phyloP scores from a whole-genome alignment of 2,797 vertebrate species.

The Adrianichthys oophorus region DNA sequence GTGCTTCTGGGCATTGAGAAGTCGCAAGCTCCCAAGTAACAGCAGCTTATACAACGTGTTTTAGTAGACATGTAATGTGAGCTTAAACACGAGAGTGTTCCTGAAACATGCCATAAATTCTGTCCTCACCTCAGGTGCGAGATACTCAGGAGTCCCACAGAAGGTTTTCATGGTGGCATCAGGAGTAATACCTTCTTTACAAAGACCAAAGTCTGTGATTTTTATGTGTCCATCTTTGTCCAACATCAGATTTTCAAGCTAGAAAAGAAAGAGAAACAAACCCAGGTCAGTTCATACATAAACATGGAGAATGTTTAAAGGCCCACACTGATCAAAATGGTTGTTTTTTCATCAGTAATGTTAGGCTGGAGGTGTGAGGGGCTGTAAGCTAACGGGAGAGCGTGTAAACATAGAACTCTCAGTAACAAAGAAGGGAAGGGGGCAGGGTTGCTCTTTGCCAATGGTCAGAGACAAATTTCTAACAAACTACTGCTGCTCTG shows the following conservation, averaged over 20 bases:
- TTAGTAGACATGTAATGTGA: background rate
- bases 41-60: too few species aligned
- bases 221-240: slow-evolving; percentile 92
- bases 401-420: too few species aligned
- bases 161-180: slow-evolving; percentile 92
- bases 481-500: too few species aligned
- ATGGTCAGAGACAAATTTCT: too few species aligned
- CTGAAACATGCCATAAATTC: background rate
- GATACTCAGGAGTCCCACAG: slow-evolving; percentile 90
- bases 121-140: slow-evolving; percentile 84
- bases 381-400: too few species aligned
- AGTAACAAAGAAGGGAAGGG: too few species aligned
- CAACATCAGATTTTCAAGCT: slow-evolving; percentile 93
- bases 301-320: background rate
- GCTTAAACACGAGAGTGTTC: background rate
- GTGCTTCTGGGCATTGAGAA: too few species aligned
- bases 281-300: background rate
- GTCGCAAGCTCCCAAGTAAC: too few species aligned
- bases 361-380: too few species aligned
- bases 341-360: background rate
- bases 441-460: too few species aligned
- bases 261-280: slow-evolving; percentile 14
- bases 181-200: slow-evolving; percentile 88
- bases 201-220: slow-evolving; percentile 90
- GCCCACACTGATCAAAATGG: background rate